Conservation (phyloP, 2,888 invertebrate genomes). For the Cabera pusaria region DNA sequence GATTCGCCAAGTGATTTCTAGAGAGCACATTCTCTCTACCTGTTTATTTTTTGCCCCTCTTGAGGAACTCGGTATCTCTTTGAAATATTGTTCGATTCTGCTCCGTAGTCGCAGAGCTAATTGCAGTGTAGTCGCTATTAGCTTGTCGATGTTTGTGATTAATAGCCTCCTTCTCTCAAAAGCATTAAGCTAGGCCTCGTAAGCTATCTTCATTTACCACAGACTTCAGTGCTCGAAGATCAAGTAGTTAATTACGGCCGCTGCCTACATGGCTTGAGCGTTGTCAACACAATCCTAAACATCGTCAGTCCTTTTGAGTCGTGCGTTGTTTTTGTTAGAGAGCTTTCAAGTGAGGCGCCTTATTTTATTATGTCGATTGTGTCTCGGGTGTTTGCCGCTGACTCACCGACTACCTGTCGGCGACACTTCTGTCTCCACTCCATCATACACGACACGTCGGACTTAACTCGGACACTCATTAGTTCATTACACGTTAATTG, state of each 20-base stretch:
- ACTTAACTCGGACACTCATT: slow-evolving; percentile 67
- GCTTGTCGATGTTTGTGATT: slow-evolving; percentile 58
- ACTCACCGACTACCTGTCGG: slow-evolving; percentile 73
- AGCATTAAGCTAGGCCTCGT: slow-evolving; percentile 51
- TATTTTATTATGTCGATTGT: slow-evolving; percentile 39
- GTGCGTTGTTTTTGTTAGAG: slow-evolving; percentile 20
- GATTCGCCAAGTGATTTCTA: slow-evolving; percentile 58
- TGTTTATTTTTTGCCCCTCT: slow-evolving; percentile 50
- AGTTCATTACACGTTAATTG: slow-evolving; percentile 73
- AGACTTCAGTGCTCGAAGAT: slow-evolving; percentile 39
- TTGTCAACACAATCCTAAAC: slow-evolving; percentile 30
- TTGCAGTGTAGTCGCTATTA: slow-evolving; percentile 59
- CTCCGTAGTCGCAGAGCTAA: slow-evolving; percentile 50
- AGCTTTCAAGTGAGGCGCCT: slow-evolving; percentile 12
- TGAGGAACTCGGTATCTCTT: slow-evolving; percentile 43
- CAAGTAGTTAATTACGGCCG: slow-evolving; percentile 42
- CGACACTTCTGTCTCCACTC: slow-evolving; percentile 63
- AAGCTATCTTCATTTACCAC: slow-evolving; percentile 50
- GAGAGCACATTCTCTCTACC: slow-evolving; percentile 49
- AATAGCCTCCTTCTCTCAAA: slow-evolving; percentile 53
- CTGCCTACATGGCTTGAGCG: slow-evolving; percentile 37
- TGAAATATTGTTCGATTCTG: slow-evolving; percentile 59
- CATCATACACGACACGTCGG: slow-evolving; percentile 63
- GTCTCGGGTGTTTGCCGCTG: slow-evolving; percentile 52
- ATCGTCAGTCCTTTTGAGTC: slow-evolving; percentile 26